These are phyloP conservation scores for Anagyrus pseudococci DNA, from an alignment of 2,888 invertebrate species.

Conservation along the genomic window DNA sequence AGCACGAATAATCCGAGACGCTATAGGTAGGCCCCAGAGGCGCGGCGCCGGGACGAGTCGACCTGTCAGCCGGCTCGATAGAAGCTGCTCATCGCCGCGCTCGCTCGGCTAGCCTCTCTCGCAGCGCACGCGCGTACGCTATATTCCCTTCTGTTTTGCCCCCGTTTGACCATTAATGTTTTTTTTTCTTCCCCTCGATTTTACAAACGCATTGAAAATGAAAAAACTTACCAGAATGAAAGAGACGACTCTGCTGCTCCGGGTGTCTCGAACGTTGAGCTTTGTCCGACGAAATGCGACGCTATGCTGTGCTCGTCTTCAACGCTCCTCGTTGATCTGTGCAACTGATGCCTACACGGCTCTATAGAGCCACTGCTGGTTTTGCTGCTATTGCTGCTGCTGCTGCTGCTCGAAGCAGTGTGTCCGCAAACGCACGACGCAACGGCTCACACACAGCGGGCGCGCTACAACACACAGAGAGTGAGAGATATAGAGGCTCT, in stretches of 20 bases:
- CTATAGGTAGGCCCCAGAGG: background rate
- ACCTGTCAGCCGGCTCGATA: conserved; percentile 32
- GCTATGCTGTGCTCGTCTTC: background rate
- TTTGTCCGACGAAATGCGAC: background rate
- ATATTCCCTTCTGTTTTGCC: no score
- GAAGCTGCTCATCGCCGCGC: background rate
- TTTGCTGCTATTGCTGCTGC: background rate
- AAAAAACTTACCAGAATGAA: no score
- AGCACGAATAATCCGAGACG: no score
- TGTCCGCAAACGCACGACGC: no score
- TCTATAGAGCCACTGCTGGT: no score
- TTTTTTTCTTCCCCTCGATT: no score
- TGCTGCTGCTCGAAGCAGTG: conserved; percentile 6
- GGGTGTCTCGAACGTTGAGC: background rate
- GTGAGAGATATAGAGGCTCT: background rate
- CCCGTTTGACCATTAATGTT: no score
- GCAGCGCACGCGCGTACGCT: background rate
- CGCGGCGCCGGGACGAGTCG: background rate
- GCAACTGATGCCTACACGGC: no score
- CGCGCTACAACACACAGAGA: background rate
- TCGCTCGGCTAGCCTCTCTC: background rate
- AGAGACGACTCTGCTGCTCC: no score
- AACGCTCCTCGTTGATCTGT: background rate
- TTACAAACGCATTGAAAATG: no score
- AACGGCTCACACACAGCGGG: no score